A percentile compares a stretch with the other conserved stretches of the same genome.
phyloP scores from a whole-genome alignment of 2,888 invertebrate genomes.

The Drosophila pegasa region DNA sequence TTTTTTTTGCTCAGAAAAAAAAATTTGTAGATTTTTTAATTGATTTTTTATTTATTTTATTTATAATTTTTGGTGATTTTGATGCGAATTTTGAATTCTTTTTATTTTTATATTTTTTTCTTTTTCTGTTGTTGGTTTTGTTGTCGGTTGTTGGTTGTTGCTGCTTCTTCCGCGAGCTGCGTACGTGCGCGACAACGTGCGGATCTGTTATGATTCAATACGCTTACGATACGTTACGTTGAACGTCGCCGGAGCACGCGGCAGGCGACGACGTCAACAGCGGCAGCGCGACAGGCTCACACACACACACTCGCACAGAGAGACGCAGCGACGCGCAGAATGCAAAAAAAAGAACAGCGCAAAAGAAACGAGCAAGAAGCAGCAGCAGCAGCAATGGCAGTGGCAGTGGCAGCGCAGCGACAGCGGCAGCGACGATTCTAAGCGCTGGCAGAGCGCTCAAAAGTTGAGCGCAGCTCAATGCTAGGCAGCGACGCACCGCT shows the following conservation, averaged over 20 bases:
- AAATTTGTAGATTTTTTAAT: conserved; percentile 6
- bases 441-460: conserved; percentile 41
- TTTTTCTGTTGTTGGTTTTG: conserved; percentile 29
- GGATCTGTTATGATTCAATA: conserved; percentile 84
- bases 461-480: conserved; percentile 60
- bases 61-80: conserved; percentile 29
- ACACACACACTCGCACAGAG: conserved; percentile 26
- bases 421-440: conserved; percentile 50
- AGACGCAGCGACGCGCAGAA: conserved; percentile 63
- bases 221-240: conserved; percentile 79
- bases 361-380: conserved; percentile 35
- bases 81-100: conserved; percentile 19
- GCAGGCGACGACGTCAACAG: conserved; percentile 67
- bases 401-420: not conserved
- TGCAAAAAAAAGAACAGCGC: conserved; percentile 54
- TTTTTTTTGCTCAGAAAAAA: conserved; percentile 16
- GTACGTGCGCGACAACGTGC: conserved; percentile 84
- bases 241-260: conserved; percentile 70
- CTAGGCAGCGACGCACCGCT: conserved; percentile 46
- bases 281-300: conserved; percentile 69
- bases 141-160: conserved; percentile 40
- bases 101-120: conserved; percentile 17
- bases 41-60: conserved; percentile 14
- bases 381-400: conserved; percentile 17
- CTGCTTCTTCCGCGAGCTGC: conserved; percentile 81